Conservation (phyloP, 2,888 invertebrate species). For the Nomada hirtipes region DNA sequence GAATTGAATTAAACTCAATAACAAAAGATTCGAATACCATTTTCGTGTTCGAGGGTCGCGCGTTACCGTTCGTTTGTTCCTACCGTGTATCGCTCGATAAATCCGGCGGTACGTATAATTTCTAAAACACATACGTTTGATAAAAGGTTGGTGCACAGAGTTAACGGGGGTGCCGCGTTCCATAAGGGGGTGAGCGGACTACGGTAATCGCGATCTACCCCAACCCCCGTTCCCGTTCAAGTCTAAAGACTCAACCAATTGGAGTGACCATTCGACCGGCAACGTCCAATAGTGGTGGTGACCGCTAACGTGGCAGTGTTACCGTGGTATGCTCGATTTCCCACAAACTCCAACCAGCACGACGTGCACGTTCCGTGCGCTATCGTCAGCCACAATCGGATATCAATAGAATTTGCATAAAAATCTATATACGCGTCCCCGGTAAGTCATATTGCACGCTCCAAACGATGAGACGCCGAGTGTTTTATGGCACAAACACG, state of each 20-base stretch:
- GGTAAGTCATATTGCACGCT: slow-evolving; percentile 56
- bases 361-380: slow-evolving; percentile 77
- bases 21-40: slow-evolving; percentile 3
- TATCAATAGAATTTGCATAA: slow-evolving; percentile 84
- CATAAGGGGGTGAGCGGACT: slow-evolving; percentile 51
- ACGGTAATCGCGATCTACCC: slow-evolving; percentile 71
- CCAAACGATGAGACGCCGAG: slow-evolving; percentile 57
- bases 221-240: slow-evolving; percentile 53
- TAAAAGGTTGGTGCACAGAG: slow-evolving; percentile 63
- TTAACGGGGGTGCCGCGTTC: slow-evolving; percentile 57
- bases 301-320: slow-evolving; percentile 43
- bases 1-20: not conserved
- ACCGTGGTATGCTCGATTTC: slow-evolving; percentile 65
- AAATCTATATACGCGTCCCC: slow-evolving; percentile 81
- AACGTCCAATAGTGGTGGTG: slow-evolving; percentile 54
- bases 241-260: slow-evolving; percentile 62
- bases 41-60: slow-evolving; percentile 6
- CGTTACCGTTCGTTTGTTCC: slow-evolving; percentile 46
- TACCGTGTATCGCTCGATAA: slow-evolving; percentile 62
- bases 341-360: slow-evolving; percentile 67
- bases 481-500: slow-evolving; percentile 60
- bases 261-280: slow-evolving; percentile 57
- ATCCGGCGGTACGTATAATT: slow-evolving; percentile 67
- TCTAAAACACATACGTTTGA: slow-evolving; percentile 73
- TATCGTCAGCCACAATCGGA: slow-evolving; percentile 79